Conservation (phyloP, 2,797 vertebrate species). For the Chelmon rostratus region DNA sequence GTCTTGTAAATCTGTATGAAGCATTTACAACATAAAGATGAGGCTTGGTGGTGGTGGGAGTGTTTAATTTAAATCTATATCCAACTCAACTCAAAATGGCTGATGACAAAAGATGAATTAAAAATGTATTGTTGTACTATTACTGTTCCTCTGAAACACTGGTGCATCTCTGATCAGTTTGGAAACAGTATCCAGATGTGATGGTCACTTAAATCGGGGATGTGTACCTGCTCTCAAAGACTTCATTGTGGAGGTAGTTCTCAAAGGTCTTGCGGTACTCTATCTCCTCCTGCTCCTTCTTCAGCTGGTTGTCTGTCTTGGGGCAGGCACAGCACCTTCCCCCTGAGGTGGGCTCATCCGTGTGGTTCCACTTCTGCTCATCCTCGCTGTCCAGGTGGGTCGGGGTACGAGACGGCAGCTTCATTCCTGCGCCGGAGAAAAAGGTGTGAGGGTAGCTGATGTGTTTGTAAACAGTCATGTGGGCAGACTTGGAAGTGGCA, state of each 20-base stretch:
- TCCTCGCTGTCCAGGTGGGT: conserved; percentile 84
- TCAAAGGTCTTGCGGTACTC: conserved; percentile 96
- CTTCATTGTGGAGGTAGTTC: conserved; percentile 97
- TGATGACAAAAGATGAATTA: no score
- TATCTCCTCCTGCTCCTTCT: conserved; percentile 94
- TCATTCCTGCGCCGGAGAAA: conserved; percentile 86
- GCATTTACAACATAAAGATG: not conserved
- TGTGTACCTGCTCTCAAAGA: conserved; percentile 92
- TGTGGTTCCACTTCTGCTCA: conserved; percentile 89
- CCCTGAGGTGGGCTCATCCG: conserved; percentile 83
- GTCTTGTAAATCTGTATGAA: not conserved
- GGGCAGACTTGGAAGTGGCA: not conserved
- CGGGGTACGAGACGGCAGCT: conserved; percentile 90
- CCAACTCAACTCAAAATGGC: no score
- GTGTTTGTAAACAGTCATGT: not conserved
- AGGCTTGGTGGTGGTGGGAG: not conserved
- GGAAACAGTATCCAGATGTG: conserved; percentile 1
- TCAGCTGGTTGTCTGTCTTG: conserved; percentile 94
- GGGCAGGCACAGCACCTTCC: conserved; percentile 93
- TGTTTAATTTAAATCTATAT: not conserved
- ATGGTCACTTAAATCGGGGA: not conserved
- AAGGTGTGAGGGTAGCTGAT: not conserved
- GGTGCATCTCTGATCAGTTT: not conserved
- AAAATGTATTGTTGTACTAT: no score
- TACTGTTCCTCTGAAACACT: not conserved